phyloP scores from a whole-genome alignment of 2,113 vertebrate species.

The Montifringilla adamsi region DNA sequence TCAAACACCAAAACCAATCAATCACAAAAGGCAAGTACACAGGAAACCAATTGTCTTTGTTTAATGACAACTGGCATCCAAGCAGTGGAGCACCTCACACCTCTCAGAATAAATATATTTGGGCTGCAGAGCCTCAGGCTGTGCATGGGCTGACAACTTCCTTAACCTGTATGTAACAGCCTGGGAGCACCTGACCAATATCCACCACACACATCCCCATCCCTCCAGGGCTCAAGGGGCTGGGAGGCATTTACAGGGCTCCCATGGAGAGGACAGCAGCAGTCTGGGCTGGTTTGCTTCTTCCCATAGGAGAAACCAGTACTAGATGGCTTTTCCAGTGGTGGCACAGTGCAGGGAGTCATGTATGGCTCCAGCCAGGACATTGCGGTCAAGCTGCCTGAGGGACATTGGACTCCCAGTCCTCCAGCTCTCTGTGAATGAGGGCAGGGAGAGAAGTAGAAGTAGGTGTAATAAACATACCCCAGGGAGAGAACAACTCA shows the following conservation, averaged over 20 bases:
- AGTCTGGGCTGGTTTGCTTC: background rate
- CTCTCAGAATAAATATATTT: background rate
- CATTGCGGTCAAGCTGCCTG: background rate
- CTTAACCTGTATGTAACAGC: background rate
- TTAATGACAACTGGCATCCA: background rate
- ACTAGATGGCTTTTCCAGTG: background rate
- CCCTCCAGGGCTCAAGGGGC: background rate
- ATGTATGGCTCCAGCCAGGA: background rate
- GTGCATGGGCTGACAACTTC: background rate
- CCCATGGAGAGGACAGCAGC: background rate
- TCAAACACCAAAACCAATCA: background rate
- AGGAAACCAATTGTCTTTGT: background rate
- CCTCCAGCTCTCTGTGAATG: background rate
- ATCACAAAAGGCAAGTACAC: background rate
- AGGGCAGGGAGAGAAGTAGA: background rate
- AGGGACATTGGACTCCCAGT: background rate
- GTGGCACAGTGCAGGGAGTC: background rate
- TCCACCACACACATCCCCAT: background rate
- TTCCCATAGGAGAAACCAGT: background rate
- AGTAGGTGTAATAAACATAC: accelerated
- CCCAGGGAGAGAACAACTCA: background rate
- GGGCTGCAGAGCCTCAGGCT: background rate
- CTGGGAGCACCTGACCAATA: background rate
- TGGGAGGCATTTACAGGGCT: background rate
- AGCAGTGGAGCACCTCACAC: background rate